Base-by-base conservation (phyloP, 2,113 vertebrate species). In the Zosterops borbonicus region DNA sequence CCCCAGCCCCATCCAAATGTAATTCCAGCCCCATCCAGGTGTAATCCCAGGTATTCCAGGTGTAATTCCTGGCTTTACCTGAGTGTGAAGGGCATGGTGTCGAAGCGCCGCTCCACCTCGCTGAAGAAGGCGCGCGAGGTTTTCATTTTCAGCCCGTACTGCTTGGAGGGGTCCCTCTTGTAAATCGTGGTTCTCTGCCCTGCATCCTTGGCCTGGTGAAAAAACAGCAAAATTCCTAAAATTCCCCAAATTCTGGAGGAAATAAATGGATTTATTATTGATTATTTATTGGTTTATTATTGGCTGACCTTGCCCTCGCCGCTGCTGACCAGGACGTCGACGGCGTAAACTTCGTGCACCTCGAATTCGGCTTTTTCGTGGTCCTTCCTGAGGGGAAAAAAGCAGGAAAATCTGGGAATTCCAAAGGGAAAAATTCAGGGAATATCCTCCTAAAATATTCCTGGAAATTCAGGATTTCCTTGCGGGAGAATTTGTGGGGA, bases 71-170 rank as follows among this genome's bases (percentile, higher is more conserved):
- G 53, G 11, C 6, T 24, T 7, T 7, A 49, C 47, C 47, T 49
- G 47, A 49, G 98, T 95, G 99, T 99, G 92, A 99, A 99, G 7
- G 99, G 99, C 99, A 99, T 99, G 50, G 98, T 98, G 90, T 99
- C 99, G 33, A 99, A 99, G 91, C 99, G 99, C 91, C 98, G 98
- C 97, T 99, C 99, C 94, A 99, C 98, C 97, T 99, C 99, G 49
- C 99, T 99, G 97, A 99, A 99, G 97, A 99, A 99, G 70, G 98
- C 98, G 94, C 99, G 99, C 59, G 99, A 99, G 37, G 99, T 99
- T 98, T 99, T 99, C 99, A 99, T 99, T 97, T 99, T 99, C 94
- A 99, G 91, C 77, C 99, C 99, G 17, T 99, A 99, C 91, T 99
- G 99, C 95, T 99, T 99, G 97, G 98, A 99, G 62, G 99, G 99